Evolutionary conservation across 2,888 invertebrate genomes (phyloP).

Genomic region (Vanessa cardui): DNA sequence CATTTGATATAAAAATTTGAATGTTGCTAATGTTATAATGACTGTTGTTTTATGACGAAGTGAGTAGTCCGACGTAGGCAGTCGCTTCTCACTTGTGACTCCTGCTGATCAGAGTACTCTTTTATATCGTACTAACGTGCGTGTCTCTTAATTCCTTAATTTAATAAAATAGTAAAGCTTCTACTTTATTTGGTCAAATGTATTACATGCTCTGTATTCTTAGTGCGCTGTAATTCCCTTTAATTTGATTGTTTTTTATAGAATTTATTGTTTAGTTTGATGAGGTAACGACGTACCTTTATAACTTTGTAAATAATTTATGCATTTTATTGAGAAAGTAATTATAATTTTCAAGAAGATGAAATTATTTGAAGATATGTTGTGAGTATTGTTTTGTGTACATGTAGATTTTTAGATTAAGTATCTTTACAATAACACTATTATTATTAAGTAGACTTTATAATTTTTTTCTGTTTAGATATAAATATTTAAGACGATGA

Average conservation of each 20-base stretch:
- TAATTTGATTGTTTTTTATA: conserved; percentile 47
- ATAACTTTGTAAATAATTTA: too few relatives aligned
- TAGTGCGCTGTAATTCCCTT: conserved; percentile 60
- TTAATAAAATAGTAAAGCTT: conserved; percentile 81
- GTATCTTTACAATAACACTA: too few relatives aligned
- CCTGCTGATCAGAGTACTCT: conserved; percentile 42
- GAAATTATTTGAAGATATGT: not conserved
- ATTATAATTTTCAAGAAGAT: not conserved
- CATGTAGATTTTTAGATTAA: too few relatives aligned
- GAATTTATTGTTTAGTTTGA: conserved; percentile 21
- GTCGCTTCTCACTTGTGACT: conserved; percentile 82
- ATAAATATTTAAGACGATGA: too few relatives aligned
- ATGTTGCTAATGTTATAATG: conserved; percentile 36
- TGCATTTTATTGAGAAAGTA: too few relatives aligned
- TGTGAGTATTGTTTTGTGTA: not conserved
- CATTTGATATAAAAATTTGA: conserved; percentile 44
- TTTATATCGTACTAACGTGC: conserved; percentile 76
- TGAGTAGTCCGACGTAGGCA: conserved; percentile 79
- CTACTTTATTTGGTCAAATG: conserved; percentile 74
- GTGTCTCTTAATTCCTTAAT: conserved; percentile 81
- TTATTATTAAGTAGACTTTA: too few relatives aligned
- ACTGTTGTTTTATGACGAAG: conserved; percentile 64
- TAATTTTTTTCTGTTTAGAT: too few relatives aligned
- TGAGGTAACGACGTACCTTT: conserved; percentile 7
- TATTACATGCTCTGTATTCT: conserved; percentile 65